phyloP scores from a whole-genome alignment of 2,888 invertebrate species.

The Drosophila demipolita region DNA sequence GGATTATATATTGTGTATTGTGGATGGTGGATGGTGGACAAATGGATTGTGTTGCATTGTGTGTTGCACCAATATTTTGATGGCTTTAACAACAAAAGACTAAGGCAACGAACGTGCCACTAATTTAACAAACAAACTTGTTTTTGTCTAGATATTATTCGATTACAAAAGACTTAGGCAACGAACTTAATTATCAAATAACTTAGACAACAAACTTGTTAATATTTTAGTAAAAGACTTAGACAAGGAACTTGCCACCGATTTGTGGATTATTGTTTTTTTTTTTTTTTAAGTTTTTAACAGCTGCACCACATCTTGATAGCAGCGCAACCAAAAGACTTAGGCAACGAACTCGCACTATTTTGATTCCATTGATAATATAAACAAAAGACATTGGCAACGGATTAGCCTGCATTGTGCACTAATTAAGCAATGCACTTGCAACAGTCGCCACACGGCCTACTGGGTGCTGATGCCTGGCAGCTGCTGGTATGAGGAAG shows the following conservation, averaged over 20 bases:
- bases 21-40: constrained; percentile 16
- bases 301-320: constrained; percentile 9
- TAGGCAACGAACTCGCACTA: constrained; percentile 66
- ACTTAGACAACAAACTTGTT: constrained; percentile 53
- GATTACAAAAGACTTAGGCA: not conserved
- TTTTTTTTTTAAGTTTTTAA: not conserved
- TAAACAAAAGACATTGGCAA: constrained; percentile 64
- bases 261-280: not conserved
- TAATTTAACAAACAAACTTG: constrained; percentile 4
- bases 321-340: constrained; percentile 63
- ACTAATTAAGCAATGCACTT: constrained; percentile 67
- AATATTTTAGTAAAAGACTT: constrained; percentile 8
- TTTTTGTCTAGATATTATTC: not conserved
- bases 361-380: not conserved
- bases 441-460: not conserved
- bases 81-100: constrained; percentile 47
- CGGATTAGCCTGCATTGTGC: constrained; percentile 57
- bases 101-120: constrained; percentile 47
- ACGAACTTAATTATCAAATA: not conserved
- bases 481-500: constrained; percentile 52
- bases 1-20: not conserved
- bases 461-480: not conserved
- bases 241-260: constrained; percentile 8
- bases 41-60: not conserved
- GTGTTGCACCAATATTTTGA: constrained; percentile 45